Conservation (phyloP, 2,797 vertebrate species). For the Adrianichthys oophorus region DNA sequence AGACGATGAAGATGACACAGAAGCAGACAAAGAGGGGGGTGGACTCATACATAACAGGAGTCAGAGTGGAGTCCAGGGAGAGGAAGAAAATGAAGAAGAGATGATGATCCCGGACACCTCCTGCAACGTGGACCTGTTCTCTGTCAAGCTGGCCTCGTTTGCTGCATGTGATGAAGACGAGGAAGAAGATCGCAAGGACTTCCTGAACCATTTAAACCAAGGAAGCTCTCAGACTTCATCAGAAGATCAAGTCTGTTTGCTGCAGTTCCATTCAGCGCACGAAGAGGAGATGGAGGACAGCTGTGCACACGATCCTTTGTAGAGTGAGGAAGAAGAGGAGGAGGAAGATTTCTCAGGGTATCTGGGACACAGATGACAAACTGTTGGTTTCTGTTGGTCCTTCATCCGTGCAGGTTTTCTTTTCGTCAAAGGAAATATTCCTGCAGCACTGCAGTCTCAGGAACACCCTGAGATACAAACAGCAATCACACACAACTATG, state of each 20-base stretch:
- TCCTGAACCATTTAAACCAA: neutral
- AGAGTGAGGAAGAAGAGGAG: constrained; percentile 13
- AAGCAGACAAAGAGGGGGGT: no score
- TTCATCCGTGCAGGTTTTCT: no score
- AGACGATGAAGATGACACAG: no score
- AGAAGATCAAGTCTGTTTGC: neutral
- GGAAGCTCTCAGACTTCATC: constrained; percentile 7
- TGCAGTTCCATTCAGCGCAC: neutral
- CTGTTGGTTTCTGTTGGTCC: no score
- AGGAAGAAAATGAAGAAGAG: neutral
- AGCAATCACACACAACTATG: no score
- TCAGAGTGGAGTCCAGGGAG: no score
- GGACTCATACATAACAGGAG: no score
- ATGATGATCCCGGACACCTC: neutral
- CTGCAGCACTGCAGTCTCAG: no score
- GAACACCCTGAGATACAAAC: no score
- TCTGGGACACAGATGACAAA: constrained; percentile 9
- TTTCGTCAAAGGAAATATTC: no score
- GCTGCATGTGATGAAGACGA: neutral
- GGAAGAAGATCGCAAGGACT: constrained; percentile 14
- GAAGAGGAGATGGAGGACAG: constrained; percentile 1
- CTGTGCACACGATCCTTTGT: neutral
- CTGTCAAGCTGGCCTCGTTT: constrained; percentile 41
- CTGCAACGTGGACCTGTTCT: constrained; percentile 52
- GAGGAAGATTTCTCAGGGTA: constrained; percentile 7